Evolutionary conservation across 2,888 invertebrate species (phyloP).

Genomic region (Linnaemya vulpina): DNA sequence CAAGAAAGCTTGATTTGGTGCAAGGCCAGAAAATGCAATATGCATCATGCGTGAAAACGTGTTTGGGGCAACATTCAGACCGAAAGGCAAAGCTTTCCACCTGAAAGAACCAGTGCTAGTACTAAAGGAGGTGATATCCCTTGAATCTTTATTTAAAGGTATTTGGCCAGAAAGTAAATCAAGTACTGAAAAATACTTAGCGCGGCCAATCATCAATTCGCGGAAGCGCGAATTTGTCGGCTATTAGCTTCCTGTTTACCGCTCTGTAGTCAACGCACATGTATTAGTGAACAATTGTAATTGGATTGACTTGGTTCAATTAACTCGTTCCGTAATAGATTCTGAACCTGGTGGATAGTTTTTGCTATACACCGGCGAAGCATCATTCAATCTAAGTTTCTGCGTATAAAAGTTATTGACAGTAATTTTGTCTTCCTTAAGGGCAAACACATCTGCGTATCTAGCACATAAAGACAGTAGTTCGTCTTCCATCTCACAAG

Average conservation of each 20-base stretch:
- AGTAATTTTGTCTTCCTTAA: constrained; percentile 23
- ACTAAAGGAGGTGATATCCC: constrained; percentile 30
- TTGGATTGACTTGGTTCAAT: too few relatives aligned
- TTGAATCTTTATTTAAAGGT: neutral
- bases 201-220: constrained; percentile 1
- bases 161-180: constrained; percentile 40
- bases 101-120: constrained; percentile 6
- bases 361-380: constrained; percentile 8
- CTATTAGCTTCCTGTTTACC: neutral
- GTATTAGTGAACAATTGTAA: neutral
- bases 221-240: neutral
- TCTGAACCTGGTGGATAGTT: constrained; percentile 29
- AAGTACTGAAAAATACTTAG: neutral
- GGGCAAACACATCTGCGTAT: constrained; percentile 6
- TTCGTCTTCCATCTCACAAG: neutral
- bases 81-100: constrained; percentile 73
- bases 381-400: neutral
- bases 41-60: constrained; percentile 75
- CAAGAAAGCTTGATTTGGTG: constrained; percentile 55
- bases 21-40: constrained; percentile 72
- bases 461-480: neutral
- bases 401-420: constrained; percentile 24
- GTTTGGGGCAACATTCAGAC: constrained; percentile 54
- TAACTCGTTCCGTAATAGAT: constrained; percentile 31
- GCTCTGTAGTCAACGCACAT: constrained; percentile 34